A percentile compares a stretch with the other conserved stretches of the same genome.
These are phyloP conservation scores for Patagioenas fasciata DNA, from an alignment of 2,113 vertebrate genomes.

Conservation along the genomic window DNA sequence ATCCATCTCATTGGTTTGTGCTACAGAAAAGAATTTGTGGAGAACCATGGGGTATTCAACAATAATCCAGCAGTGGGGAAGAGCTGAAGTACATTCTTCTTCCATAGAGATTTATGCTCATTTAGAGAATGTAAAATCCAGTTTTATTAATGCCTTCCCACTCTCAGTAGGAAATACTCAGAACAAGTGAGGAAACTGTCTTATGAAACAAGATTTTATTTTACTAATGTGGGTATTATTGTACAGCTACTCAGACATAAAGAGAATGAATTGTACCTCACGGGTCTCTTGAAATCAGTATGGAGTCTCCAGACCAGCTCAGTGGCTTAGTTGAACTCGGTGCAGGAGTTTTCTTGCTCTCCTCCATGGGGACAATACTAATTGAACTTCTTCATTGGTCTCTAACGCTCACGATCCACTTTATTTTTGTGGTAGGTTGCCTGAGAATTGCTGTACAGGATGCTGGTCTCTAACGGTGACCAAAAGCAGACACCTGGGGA, in stretches of 20 bases:
- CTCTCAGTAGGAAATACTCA: constrained; percentile 55
- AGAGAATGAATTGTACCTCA: constrained; percentile 38
- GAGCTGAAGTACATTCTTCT: constrained; percentile 40
- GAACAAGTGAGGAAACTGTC: constrained; percentile 31
- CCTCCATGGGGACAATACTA: not conserved
- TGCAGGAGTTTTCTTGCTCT: constrained; percentile 18
- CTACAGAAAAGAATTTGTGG: constrained; percentile 15
- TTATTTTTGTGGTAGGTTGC: not conserved
- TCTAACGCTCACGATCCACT: not conserved
- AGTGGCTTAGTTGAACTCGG: not conserved
- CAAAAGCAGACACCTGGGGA: constrained; percentile 16
- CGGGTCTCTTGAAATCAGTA: constrained; percentile 42
- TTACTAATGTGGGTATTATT: constrained; percentile 50
- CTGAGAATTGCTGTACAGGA: not conserved
- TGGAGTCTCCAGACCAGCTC: constrained; percentile 36
- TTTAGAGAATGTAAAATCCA: constrained; percentile 58
- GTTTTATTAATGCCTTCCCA: constrained; percentile 55
- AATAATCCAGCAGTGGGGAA: constrained; percentile 25
- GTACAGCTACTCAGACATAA: constrained; percentile 30
- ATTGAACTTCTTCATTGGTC: not conserved
- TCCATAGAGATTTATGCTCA: constrained; percentile 49
- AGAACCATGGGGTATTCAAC: constrained; percentile 13
- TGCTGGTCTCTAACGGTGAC: not conserved
- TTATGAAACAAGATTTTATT: constrained; percentile 57
- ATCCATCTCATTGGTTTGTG: not conserved